Conservation (phyloP, 2,113 vertebrate species). For the Leucopsar rothschildi region DNA sequence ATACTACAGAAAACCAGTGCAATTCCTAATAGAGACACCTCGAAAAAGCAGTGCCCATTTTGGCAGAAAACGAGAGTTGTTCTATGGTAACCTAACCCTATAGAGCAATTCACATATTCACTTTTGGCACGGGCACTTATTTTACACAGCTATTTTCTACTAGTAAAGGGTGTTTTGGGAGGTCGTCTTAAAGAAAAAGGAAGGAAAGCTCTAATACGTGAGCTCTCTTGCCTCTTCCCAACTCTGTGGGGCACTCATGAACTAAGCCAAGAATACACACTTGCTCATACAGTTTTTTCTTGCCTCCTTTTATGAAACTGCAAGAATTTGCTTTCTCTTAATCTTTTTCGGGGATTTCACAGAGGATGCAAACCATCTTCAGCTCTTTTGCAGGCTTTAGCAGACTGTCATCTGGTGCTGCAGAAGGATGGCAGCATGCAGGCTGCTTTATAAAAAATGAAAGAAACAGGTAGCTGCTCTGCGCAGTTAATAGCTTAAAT, state of each 20-base stretch:
- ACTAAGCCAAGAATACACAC: neutral
- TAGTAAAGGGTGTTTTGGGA: neutral
- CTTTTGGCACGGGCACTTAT: neutral
- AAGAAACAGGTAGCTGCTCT: neutral
- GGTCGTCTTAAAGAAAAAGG: neutral
- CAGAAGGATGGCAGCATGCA: neutral
- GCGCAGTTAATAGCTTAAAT: neutral
- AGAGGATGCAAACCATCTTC: neutral
- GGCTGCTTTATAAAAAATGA: neutral
- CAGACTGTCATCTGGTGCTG: neutral
- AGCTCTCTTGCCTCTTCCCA: neutral
- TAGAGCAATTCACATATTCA: neutral
- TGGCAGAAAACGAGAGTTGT: neutral
- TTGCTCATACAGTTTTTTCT: neutral
- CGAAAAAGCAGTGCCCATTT: fast-evolving
- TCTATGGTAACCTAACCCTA: neutral
- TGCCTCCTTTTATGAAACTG: neutral
- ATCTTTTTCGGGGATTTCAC: neutral
- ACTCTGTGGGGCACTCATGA: neutral
- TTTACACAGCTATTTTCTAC: neutral
- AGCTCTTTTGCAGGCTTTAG: neutral
- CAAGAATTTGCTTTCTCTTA: neutral
- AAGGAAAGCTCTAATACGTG: neutral
- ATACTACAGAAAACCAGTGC: neutral
- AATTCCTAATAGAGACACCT: neutral